A percentile compares a stretch with the other conserved stretches of the same genome.
phyloP scores from a whole-genome alignment of 2,797 vertebrate genomes.

The Setipinna tenuifilis region DNA sequence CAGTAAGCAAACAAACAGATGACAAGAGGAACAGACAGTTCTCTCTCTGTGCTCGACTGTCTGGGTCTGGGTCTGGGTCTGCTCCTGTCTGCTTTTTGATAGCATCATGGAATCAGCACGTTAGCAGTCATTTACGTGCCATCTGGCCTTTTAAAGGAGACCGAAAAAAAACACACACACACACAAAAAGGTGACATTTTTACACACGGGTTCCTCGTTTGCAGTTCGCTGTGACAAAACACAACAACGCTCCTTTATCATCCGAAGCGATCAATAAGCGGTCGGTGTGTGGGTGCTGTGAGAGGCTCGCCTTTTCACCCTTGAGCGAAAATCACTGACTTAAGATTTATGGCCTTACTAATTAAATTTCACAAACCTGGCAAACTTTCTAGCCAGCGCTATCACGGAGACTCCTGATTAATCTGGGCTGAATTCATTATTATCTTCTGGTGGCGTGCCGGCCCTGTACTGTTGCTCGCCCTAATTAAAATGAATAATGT shows the following conservation, averaged over 20 bases:
- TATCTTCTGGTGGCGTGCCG: slow-evolving; percentile 28
- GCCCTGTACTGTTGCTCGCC: slow-evolving; percentile 16
- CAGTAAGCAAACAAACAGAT: background rate
- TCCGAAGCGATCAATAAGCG: slow-evolving; percentile 1
- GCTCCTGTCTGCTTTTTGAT: background rate
- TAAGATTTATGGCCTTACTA: slow-evolving; percentile 41
- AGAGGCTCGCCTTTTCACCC: slow-evolving; percentile 5
- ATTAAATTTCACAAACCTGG: slow-evolving; percentile 44
- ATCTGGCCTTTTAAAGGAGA: background rate
- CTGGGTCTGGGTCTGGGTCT: background rate
- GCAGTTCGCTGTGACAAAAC: background rate
- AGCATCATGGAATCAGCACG: background rate
- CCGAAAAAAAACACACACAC: background rate
- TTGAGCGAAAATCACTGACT: slow-evolving; percentile 8
- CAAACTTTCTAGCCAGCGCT: slow-evolving; percentile 31
- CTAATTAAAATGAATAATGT: slow-evolving; percentile 43
- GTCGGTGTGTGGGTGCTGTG: background rate
- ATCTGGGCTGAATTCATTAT: slow-evolving; percentile 39
- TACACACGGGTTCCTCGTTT: slow-evolving; percentile 3
- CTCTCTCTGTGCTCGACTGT: background rate
- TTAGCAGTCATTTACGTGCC: slow-evolving; percentile 9
- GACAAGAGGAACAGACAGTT: background rate
- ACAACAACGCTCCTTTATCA: slow-evolving; percentile 13
- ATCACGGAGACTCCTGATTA: slow-evolving; percentile 37
- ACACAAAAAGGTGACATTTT: background rate